A percentile compares a stretch with the other conserved stretches of the same genome.
phyloP scores from a whole-genome alignment of 2,797 vertebrate genomes.

The Salmo trutta region DNA sequence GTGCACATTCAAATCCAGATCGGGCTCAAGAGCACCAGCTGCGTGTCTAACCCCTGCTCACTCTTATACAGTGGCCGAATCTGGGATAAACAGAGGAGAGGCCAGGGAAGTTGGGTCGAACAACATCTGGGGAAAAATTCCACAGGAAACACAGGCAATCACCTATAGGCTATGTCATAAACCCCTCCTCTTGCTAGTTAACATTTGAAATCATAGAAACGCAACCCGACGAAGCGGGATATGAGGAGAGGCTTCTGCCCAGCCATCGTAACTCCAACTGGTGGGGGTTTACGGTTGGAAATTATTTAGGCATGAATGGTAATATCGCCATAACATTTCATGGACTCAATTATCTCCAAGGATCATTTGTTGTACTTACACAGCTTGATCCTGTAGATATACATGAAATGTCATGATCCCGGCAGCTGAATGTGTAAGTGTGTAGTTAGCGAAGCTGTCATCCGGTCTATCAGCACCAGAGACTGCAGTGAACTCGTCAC shows the following conservation, averaged over 20 bases:
- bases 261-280: slow-evolving; percentile 43
- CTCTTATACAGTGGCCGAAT: slow-evolving; percentile 35
- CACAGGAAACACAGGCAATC: slow-evolving; percentile 27
- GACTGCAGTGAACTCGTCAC: slow-evolving; percentile 7
- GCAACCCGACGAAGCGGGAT: slow-evolving; percentile 38
- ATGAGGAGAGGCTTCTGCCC: slow-evolving; percentile 26
- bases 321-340: slow-evolving; percentile 70
- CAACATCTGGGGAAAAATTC: slow-evolving; percentile 13
- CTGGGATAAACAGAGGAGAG: slow-evolving; percentile 5
- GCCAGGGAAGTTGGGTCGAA: not conserved
- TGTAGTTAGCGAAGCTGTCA: slow-evolving; percentile 21
- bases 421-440: slow-evolving; percentile 33
- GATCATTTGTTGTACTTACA: slow-evolving; percentile 61
- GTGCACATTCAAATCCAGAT: slow-evolving; percentile 66
- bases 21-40: slow-evolving; percentile 58
- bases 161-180: not conserved
- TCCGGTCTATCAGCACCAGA: not conserved
- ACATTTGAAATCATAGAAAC: slow-evolving; percentile 36
- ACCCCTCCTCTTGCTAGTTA: slow-evolving; percentile 5
- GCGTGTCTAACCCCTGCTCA: slow-evolving; percentile 36
- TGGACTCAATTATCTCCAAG: slow-evolving; percentile 65
- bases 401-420: slow-evolving; percentile 54
- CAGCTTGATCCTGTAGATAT: slow-evolving; percentile 57
- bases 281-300: slow-evolving; percentile 46
- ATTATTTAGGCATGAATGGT: slow-evolving; percentile 68